Evolutionary conservation across 2,888 invertebrate genomes (phyloP), one percentile per base, ranked within the genome.

Genomic region (Chymomyza procnemis): DNA sequence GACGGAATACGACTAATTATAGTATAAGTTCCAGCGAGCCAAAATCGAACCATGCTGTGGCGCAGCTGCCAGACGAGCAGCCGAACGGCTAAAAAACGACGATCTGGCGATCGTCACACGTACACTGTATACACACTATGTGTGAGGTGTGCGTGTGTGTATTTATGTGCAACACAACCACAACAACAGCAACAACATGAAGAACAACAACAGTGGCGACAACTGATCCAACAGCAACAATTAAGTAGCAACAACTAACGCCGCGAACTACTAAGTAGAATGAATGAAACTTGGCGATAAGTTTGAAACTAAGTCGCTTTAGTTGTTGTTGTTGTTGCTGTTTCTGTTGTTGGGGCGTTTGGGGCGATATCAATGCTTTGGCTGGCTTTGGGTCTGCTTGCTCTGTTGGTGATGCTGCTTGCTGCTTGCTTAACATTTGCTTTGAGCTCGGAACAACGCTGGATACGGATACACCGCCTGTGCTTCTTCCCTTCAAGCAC

Each of bases 1-100:
- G 91, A 87, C 90, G 88, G 87, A 89, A 89, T 88, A 88, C 89
- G 87, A 90, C 91, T 91, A 90, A 90, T 88, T 89, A 88, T 89
- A 88, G 83, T 88, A 86, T 89, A 88, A 89, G 83, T 82, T 89
- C 78, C 85, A 89, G 80, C 76, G 79, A 80, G 77, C 81, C 77
- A 67, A 74, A 75, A 82, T 74, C 79, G 78, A 26, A 56, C 34
- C 26, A 26, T 34, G 14, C 9, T 26, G 50, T 9, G 16, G 19
- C 50, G 19, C 82, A 79, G 64, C 72, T 52, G 67, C 34, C 50
- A 54, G 34, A 60, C 78, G 70, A 76, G 59, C 5, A 18, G 46
- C 21, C 63, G 58, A 60, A 62, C 61, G 66, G 62, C 3, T 16
- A 8, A 26, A 26, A 14, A n/a, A 66, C 74, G 69, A 73, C 41